A percentile compares a stretch with the other conserved stretches of the same genome.
phyloP scores from a whole-genome alignment of 1,140 invertebrate species.

The Heliconius hermathena region DNA sequence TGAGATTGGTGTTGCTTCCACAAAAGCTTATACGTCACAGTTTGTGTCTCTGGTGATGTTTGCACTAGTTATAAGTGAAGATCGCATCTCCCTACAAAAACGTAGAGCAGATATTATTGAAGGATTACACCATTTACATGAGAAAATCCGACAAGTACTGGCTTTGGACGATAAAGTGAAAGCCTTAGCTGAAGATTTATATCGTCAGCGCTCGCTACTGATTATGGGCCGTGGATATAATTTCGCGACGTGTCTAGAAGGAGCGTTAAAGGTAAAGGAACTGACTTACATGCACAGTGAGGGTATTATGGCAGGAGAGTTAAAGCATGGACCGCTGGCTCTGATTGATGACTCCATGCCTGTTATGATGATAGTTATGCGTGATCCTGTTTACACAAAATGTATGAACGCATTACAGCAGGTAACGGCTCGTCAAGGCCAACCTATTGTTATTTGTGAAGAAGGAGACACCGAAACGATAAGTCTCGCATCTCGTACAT shows the following conservation, averaged over 20 bases:
- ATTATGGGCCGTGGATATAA: constrained; percentile 99
- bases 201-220: constrained; percentile 96
- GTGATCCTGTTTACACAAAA: constrained; percentile 98
- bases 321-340: constrained; percentile 99
- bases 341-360: constrained; percentile 98
- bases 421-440: constrained; percentile 94
- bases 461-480: constrained; percentile 95
- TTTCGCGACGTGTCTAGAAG: constrained; percentile 99
- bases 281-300: constrained; percentile 99
- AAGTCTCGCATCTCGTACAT: constrained; percentile 83
- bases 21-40: constrained; percentile 99
- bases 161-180: constrained; percentile 93
- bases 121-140: constrained; percentile 93
- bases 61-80: constrained; percentile 98
- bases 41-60: constrained; percentile 99
- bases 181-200: constrained; percentile 95
- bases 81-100: constrained; percentile 94
- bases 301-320: constrained; percentile 98
- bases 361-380: constrained; percentile 98
- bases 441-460: constrained; percentile 97
- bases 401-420: constrained; percentile 99
- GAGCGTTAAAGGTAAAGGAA: constrained; percentile 99
- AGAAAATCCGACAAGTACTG: constrained; percentile 92
- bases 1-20: constrained; percentile 99
- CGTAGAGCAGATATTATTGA: constrained; percentile 95